Evolutionary conservation across 2,113 vertebrate genomes (phyloP).

Genomic region (Rhinogobius similis): DNA sequence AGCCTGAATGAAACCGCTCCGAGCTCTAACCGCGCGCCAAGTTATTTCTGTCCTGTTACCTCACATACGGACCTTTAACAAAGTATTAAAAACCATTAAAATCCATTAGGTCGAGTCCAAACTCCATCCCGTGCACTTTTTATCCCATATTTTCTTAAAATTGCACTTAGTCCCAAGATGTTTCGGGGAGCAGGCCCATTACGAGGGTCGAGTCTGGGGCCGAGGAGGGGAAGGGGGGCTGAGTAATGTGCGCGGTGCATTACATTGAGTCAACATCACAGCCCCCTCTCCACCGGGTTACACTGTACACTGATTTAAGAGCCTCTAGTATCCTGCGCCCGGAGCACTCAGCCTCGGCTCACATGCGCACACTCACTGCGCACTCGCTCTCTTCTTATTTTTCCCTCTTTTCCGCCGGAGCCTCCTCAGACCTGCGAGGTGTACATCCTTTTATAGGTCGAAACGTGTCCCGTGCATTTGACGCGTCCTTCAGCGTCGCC

Average conservation of each 20-base stretch:
- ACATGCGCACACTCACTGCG: constrained; percentile 38
- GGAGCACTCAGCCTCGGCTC: constrained; percentile 33
- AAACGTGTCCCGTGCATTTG: too few relatives aligned
- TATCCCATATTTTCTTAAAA: constrained; percentile 26
- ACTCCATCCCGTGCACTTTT: background rate
- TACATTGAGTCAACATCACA: constrained; percentile 77
- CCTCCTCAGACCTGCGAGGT: too few relatives aligned
- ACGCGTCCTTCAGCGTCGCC: too few relatives aligned
- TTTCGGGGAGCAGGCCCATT: constrained; percentile 37
- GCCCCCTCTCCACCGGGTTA: constrained; percentile 63
- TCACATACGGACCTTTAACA: background rate
- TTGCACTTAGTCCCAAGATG: constrained; percentile 31
- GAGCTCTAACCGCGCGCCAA: background rate
- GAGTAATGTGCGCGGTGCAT: constrained; percentile 76
- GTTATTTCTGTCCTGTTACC: background rate
- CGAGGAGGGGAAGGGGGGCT: constrained; percentile 16
- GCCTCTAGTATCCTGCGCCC: constrained; percentile 56
- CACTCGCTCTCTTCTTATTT: background rate
- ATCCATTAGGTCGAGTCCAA: background rate
- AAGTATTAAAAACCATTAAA: constrained; percentile 14
- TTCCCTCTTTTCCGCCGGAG: too few relatives aligned
- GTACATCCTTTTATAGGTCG: too few relatives aligned
- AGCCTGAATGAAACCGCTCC: background rate
- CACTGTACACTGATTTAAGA: constrained; percentile 74
- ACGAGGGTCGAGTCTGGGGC: constrained; percentile 28